A percentile compares a stretch with the other conserved stretches of the same genome.
Conservation (phyloP, 2,797 vertebrate species). For the Premnoplex brunnescens region DNA sequence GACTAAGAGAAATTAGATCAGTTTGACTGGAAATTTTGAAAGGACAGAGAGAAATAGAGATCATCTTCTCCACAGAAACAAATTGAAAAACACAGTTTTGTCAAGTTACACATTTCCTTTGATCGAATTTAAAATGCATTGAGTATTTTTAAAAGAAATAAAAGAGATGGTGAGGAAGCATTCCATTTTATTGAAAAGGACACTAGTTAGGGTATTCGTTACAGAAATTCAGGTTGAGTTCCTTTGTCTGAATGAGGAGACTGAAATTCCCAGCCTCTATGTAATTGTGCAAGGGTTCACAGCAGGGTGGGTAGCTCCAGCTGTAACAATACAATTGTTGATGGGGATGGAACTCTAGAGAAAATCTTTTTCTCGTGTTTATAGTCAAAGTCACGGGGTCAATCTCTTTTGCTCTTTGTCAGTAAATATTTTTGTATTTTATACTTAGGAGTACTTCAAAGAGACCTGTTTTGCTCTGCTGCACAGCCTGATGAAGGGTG, state of each 20-base stretch:
- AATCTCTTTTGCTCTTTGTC: neutral
- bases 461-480: neutral
- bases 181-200: neutral
- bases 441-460: neutral
- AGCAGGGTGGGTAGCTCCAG: neutral
- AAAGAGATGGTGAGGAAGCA: neutral
- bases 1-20: neutral
- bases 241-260: neutral
- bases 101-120: neutral
- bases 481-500: conserved; percentile 6
- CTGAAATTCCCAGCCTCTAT: neutral
- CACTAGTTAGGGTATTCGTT: neutral
- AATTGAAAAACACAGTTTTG: neutral
- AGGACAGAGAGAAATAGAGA: neutral
- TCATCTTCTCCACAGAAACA: neutral
- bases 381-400: neutral
- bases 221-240: neutral
- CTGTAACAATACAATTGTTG: neutral
- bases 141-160: neutral
- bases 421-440: neutral
- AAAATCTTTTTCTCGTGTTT: neutral
- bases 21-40: neutral
- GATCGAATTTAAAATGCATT: neutral
- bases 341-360: neutral
- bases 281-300: neutral